A percentile compares a stretch with the other conserved stretches of the same genome.
Conservation (phyloP, 2,113 vertebrate species). For the Mola mola region DNA sequence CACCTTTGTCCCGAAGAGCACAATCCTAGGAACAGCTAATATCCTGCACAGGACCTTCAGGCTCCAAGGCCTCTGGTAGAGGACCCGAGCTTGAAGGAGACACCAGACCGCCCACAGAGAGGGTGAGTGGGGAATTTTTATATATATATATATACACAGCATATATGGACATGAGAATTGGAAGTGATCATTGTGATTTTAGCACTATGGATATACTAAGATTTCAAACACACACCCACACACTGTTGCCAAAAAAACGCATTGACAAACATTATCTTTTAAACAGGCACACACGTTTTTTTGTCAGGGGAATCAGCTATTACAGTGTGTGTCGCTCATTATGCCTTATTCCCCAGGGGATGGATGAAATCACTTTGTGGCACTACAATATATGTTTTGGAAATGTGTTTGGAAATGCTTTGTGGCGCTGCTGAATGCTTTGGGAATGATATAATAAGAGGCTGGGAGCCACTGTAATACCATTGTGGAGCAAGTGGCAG, state of each 20-base stretch:
- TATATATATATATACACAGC: too few relatives aligned
- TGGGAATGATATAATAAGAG: slow-evolving; percentile 78
- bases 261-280: not conserved
- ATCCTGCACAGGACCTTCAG: too few relatives aligned
- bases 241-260: not conserved
- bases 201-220: not conserved
- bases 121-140: too few relatives aligned
- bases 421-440: slow-evolving; percentile 71
- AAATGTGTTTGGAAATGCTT: slow-evolving; percentile 81
- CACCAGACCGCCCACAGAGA: too few relatives aligned
- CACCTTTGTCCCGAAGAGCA: too few relatives aligned
- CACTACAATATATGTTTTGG: slow-evolving; percentile 72
- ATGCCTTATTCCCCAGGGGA: slow-evolving; percentile 74
- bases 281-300: slow-evolving; percentile 27
- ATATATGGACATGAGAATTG: too few relatives aligned
- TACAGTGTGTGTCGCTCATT: slow-evolving; percentile 72
- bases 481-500: slow-evolving; percentile 73
- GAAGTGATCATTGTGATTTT: too few relatives aligned
- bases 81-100: too few relatives aligned
- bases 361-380: slow-evolving; percentile 78
- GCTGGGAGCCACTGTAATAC: slow-evolving; percentile 69
- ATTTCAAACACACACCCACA: slow-evolving; percentile 11
- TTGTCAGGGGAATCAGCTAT: slow-evolving; percentile 68
- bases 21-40: too few relatives aligned
- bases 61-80: too few relatives aligned